phyloP scores from a whole-genome alignment of 2,888 invertebrate species.

The Mesorhabditis belari region DNA sequence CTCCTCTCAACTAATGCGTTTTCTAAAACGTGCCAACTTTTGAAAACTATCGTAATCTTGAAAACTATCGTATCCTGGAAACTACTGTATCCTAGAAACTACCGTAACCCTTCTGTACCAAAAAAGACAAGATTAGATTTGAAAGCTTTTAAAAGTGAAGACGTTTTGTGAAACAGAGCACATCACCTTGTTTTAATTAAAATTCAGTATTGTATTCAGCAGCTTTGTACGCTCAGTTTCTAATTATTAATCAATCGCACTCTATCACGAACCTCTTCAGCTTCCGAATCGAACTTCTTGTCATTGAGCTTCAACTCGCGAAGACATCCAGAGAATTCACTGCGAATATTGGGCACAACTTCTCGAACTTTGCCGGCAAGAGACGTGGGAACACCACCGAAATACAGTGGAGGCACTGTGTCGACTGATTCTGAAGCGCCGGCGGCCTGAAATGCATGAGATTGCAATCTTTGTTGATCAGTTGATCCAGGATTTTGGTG shows the following conservation, averaged over 20 bases:
- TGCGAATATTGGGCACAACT: conserved; percentile 31
- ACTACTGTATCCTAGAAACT: background rate
- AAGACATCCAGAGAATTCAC: conserved; percentile 55
- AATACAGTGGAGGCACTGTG: conserved; percentile 52
- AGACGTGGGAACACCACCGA: conserved; percentile 54
- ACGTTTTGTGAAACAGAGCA: too few relatives aligned
- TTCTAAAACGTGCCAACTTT: too few relatives aligned
- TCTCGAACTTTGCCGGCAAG: conserved; percentile 17
- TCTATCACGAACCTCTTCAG: conserved; percentile 11
- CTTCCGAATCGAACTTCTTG: conserved; percentile 30
- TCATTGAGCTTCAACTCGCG: conserved; percentile 53
- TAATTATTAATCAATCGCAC: too few relatives aligned
- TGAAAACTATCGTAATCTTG: too few relatives aligned
- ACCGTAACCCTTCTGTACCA: background rate
- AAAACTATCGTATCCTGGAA: too few relatives aligned
- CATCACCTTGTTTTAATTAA: too few relatives aligned
- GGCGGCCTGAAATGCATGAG: conserved; percentile 4
- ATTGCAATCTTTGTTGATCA: background rate
- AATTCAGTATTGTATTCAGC: too few relatives aligned
- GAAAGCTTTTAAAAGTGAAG: background rate
- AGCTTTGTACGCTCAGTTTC: conserved; percentile 13
- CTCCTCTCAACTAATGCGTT: too few relatives aligned
- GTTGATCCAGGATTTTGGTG: background rate
- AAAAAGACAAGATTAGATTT: background rate
- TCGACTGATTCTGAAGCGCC: conserved; percentile 51